A percentile compares a stretch with the other conserved stretches of the same genome.
Evolutionary conservation across 64 coral and sea anemone species (phyloP).

Genomic region (Trachythela sp.): DNA sequence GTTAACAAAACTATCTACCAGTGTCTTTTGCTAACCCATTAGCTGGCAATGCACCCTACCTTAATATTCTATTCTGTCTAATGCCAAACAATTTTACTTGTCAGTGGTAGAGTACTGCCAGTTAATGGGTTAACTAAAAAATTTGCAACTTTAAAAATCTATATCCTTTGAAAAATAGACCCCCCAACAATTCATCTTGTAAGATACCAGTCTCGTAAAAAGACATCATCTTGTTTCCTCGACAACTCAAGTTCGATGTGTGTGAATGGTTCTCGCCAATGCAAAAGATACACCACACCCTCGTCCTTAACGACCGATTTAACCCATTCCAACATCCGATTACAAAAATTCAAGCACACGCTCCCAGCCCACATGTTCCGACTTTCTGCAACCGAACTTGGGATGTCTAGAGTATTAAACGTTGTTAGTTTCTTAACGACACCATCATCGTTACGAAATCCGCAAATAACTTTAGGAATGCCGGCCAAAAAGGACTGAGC

Average conservation of each 20-base stretch:
- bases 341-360: slow-evolving; percentile 78
- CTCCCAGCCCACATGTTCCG: slow-evolving; percentile 72
- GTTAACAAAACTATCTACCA: no score
- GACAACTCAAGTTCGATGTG: slow-evolving; percentile 51
- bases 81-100: no score
- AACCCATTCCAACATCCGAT: slow-evolving; percentile 75
- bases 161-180: no score
- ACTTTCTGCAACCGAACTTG: slow-evolving; percentile 52
- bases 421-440: slow-evolving; percentile 74
- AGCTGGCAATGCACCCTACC: no score
- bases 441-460: slow-evolving; percentile 74
- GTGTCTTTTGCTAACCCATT: no score
- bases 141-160: no score
- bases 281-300: slow-evolving; percentile 72
- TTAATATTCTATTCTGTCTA: no score
- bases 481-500: slow-evolving; percentile 93
- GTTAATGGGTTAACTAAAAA: no score
- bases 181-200: background rate
- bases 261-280: slow-evolving; percentile 67
- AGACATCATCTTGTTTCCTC: slow-evolving; percentile 31
- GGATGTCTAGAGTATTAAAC: slow-evolving; percentile 85
- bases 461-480: slow-evolving; percentile 86
- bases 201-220: slow-evolving; percentile 72
- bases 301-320: slow-evolving; percentile 56
- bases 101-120: no score